Base-by-base conservation (phyloP, 2,888 invertebrate genomes). In the Ctenicera cuprea region DNA sequence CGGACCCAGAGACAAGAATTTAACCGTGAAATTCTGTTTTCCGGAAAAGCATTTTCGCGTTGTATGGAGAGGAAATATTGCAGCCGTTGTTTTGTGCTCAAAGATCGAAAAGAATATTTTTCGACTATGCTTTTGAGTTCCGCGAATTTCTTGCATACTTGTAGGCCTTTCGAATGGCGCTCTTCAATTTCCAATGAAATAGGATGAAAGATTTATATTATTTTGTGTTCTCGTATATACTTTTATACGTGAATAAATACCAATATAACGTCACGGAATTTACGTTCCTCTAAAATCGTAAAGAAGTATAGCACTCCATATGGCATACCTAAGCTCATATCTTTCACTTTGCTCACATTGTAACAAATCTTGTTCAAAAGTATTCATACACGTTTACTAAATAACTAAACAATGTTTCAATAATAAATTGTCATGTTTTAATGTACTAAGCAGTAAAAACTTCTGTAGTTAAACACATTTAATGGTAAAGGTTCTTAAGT, bases 11-110 rank as follows among this genome's bases (percentile, higher is more conserved):
- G 72, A 75, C 75, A 69, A 72, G 75, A 75, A 75, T 75, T 75
- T 72, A 68, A 75, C 68, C 75, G 70, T 75, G 57, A 72, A 75
- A 75, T 72, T 75, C 72, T 72, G 75, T 69, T 72, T 74, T 67
- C 74, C 71, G 71, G 71, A 63, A 74, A 71, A 71, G 74, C 67
- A 72, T 72, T 72, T 71, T 75, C 72, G 69, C 69, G 72, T 69
- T 72, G 63, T 69, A 72, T 72, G 65, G 57, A 72, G 67, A 69
- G 71, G 65, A 72, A 69, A 75, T 72, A 71, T 75, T 72, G 68
- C 71, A 64, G 61, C 67, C 66, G 69, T 72, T 75, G 72, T 72
- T 69, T 72, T 72, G 75, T 72, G 54, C 63, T 69, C 64, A 72
- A 68, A 75, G 71, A 75, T 72, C 63, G 69, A 72, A 73, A 73